Evolutionary conservation across 2,888 invertebrate species (phyloP), one percentile per base, ranked within the genome.

Genomic region (Tipula vernalis): DNA sequence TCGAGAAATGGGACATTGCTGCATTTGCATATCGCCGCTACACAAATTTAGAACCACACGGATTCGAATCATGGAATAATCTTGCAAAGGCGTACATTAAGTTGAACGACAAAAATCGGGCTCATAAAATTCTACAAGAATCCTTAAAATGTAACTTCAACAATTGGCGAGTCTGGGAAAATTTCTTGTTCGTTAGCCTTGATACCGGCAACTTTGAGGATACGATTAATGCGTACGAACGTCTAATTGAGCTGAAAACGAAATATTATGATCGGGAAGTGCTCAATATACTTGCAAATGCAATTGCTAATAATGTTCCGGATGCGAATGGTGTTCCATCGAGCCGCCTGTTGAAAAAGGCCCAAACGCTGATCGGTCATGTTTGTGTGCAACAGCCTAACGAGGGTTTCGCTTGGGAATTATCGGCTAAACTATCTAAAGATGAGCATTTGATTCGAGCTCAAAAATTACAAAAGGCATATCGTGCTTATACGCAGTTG

Each of bases 1-100:
- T 93, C 0, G 95, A 97, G 90, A 93, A 96, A 87, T 98, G 97
- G 96, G 95, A 96, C 89, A 90, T 94, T 12, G 96, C 98, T 0
- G 97, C 96, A 0, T 94, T 94, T 41, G 97, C 97, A 0, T 99
- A 98, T 91, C 93, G 97, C 85, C 94, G 95, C 86, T 98, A 97
- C 90, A 97, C 98, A 15, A 94, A 94, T 88, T 92, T 99, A n/a
- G 98, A 98, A 89, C 95, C 95, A 0, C 92, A 95, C 91, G 96
- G 96, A 87, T 99, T 97, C 91, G 98, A 99, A 92, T 98, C 98
- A 0, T 99, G 99, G 99, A 99, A 98, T 91, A 99, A 99, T 91
- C 92, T 99, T 87, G 98, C 98, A 13, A 98, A 98, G 90, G 97
- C 97, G 3, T 97, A 98, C 89, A 95, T 98, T 8, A 96, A 96